phyloP scores from a whole-genome alignment of 2,113 vertebrate species.

The Corynorhinus townsendii region DNA sequence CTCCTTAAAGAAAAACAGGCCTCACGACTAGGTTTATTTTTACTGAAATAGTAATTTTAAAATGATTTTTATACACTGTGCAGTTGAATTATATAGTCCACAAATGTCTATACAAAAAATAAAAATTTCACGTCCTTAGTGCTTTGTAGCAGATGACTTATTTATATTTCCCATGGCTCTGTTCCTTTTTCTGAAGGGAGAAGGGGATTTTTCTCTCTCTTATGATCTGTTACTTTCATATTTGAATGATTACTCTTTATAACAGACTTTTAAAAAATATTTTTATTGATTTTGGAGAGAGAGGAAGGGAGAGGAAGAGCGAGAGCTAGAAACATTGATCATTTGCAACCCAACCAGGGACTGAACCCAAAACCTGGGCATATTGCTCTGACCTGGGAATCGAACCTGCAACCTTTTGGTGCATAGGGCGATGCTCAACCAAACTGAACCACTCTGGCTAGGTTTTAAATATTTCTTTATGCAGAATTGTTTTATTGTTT shows the following conservation, averaged over 20 bases:
- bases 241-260: background rate
- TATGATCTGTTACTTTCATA: background rate
- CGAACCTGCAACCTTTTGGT: background rate
- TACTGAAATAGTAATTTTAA: background rate
- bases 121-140: background rate
- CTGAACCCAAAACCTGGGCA: background rate
- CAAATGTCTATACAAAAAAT: background rate
- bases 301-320: background rate
- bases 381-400: background rate
- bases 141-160: background rate
- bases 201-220: background rate
- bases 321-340: background rate
- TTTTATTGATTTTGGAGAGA: background rate
- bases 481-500: background rate
- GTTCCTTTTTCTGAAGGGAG: slow-evolving; percentile 42
- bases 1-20: background rate
- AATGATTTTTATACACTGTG: background rate
- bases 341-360: background rate
- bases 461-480: background rate
- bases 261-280: background rate
- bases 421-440: background rate
- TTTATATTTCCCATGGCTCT: background rate
- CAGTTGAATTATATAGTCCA: background rate
- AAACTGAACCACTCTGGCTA: background rate
- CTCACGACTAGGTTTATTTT: background rate